phyloP scores from a whole-genome alignment of 2,797 vertebrate genomes.

The Phrynocephalus vlangalii region DNA sequence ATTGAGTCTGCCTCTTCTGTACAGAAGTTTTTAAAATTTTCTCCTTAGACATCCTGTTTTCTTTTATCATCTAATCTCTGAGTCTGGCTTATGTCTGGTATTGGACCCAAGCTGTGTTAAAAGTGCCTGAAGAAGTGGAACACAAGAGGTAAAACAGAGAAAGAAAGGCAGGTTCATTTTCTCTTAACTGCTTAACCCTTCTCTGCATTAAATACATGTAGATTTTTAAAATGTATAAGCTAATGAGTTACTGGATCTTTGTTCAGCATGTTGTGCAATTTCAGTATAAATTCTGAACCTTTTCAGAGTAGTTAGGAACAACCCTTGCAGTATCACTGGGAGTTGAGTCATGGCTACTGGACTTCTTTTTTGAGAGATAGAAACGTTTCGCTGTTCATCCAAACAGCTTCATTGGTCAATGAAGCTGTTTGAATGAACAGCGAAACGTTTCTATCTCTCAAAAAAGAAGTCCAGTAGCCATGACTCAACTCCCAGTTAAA shows the following conservation, averaged over 20 bases:
- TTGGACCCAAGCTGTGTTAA: neutral
- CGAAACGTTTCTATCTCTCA: too few relatives aligned
- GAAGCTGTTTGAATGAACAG: too few relatives aligned
- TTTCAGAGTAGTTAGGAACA: neutral
- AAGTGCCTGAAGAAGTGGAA: neutral
- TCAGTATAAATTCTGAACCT: neutral
- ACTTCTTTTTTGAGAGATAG: too few relatives aligned
- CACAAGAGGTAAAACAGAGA: neutral
- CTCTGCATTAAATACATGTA: neutral
- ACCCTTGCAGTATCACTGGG: too few relatives aligned
- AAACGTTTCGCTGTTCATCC: too few relatives aligned
- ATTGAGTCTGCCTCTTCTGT: too few relatives aligned
- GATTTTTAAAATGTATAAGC: neutral
- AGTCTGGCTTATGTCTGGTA: neutral
- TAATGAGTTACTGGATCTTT: neutral
- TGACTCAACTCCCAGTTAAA: too few relatives aligned
- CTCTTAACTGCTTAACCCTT: neutral
- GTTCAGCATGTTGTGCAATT: neutral
- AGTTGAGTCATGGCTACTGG: too few relatives aligned
- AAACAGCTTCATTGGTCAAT: too few relatives aligned
- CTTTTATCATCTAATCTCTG: neutral
- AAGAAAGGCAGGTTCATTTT: too few relatives aligned
- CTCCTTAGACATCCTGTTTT: neutral
- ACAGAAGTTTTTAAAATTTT: slow-evolving; percentile 33
- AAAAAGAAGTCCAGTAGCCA: too few relatives aligned